Conservation (phyloP, 2,888 invertebrate genomes). For the Drosophila meridionalis region DNA sequence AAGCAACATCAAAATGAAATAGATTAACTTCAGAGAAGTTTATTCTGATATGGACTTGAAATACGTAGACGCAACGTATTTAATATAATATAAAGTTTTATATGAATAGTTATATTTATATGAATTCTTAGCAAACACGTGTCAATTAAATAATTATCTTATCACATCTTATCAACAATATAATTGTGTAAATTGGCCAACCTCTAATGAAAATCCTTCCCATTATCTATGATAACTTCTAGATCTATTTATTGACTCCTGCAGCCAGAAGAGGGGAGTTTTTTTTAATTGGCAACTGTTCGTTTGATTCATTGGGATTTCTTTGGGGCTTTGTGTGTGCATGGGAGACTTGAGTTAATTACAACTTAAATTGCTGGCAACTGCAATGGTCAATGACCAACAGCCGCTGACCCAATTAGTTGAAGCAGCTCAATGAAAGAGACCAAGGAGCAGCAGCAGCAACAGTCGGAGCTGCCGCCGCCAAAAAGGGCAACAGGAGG, state of each 20-base stretch:
- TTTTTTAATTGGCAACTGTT: conserved; percentile 26
- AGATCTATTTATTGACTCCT: background rate
- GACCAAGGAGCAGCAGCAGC: conserved; percentile 11
- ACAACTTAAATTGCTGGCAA: conserved; percentile 54
- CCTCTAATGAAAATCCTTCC: background rate
- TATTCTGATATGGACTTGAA: background rate
- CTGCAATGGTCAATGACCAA: conserved; percentile 72
- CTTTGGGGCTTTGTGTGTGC: conserved; percentile 51
- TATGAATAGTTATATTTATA: background rate
- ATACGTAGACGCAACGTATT: conserved; percentile 11
- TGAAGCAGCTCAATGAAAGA: conserved; percentile 27
- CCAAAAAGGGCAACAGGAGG: background rate
- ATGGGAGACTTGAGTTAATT: conserved; percentile 68
- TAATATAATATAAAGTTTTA: background rate
- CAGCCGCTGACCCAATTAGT: conserved; percentile 65
- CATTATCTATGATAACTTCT: background rate
- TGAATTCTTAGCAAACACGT: background rate
- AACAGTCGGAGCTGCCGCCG: background rate
- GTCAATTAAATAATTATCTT: background rate
- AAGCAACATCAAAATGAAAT: conserved; percentile 19
- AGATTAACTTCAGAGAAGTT: background rate
- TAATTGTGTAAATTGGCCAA: background rate
- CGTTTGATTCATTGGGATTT: conserved; percentile 23
- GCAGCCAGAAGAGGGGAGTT: background rate
- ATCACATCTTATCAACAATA: background rate